Base-by-base conservation (phyloP, 2,797 vertebrate genomes). In the Antennarius maculatus region DNA sequence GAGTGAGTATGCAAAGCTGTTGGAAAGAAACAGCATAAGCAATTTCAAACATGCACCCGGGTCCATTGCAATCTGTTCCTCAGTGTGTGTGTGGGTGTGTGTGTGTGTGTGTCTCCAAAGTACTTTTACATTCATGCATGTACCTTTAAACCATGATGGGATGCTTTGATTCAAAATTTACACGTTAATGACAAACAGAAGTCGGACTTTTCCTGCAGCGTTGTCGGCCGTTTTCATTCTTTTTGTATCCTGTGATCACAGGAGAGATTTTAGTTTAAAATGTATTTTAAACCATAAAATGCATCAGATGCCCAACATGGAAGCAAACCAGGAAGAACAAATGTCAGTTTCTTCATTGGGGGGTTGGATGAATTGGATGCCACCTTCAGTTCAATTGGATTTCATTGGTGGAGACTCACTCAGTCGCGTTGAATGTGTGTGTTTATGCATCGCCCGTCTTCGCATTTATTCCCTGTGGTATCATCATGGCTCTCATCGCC, bases 401-500 rank as follows among this genome's bases (percentile, higher is more conserved):
- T 31, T 42, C 27, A 12, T 6, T 28, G 17, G 3, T 47, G 15
- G 0, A 52, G 13, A 7, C 23, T 31, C n/a, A 37, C 52, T 28
- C 2, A 54, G 23, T 9, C 16, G 14, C 23, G 29, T 15, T 15
- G 41, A 10, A 27, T 46, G n/a, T 8, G 4, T 49, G 1, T 47
- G 27, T 31, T 11, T 49, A 58, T 54, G 54, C 0, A 15, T 39
- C 37, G 27, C 27, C 49, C 42, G 17, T 54, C 39, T 8, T 11
- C 51, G 45, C 48, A 68, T 70, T 31, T 50, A 79, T 65, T 57
- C 28, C 23, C 27, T 18, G 18, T 31, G 58, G 12, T 59, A 42
- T 51, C 61, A 51, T 71, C 62, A 81, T 54, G 50, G 74, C 71
- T 69, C 74, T 65, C n/a, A 67, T 59, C 16, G 15, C 45, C 41